phyloP scores from a whole-genome alignment of 2,113 vertebrate genomes.

The Salvator merianae region DNA sequence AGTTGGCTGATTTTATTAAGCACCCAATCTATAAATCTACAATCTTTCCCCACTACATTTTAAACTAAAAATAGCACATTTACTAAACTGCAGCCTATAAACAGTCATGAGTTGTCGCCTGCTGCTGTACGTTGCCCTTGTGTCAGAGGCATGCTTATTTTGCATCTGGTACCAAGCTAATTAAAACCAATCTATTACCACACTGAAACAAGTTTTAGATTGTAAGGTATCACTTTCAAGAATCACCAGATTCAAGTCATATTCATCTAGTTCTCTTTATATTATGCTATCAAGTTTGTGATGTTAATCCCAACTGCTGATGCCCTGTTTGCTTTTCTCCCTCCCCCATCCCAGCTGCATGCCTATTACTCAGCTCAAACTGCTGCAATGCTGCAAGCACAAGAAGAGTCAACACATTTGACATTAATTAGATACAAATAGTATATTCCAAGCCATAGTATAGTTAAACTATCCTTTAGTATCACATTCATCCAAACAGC shows the following conservation, averaged over 20 bases:
- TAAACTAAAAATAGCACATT: conserved; percentile 81
- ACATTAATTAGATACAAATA: conserved; percentile 20
- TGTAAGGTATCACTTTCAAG: neutral
- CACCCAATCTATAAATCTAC: conserved; percentile 60
- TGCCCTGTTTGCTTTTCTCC: conserved; percentile 20
- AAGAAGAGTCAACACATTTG: conserved; percentile 5
- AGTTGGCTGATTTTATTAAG: conserved; percentile 61
- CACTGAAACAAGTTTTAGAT: conserved; percentile 46
- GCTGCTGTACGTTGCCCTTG: conserved; percentile 72
- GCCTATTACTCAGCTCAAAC: conserved; percentile 39
- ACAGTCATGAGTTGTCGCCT: conserved; percentile 74
- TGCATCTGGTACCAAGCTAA: conserved; percentile 26
- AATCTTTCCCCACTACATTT: conserved; percentile 62
- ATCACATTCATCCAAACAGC: conserved; percentile 11
- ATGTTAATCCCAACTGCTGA: neutral
- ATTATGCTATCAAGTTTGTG: neutral
- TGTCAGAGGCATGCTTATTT: conserved; percentile 64
- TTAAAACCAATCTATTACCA: conserved; percentile 33
- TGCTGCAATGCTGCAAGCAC: conserved; percentile 24
- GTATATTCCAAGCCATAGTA: conserved; percentile 11
- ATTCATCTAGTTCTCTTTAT: conserved; percentile 6
- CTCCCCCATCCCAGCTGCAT: conserved; percentile 19
- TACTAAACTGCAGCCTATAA: conserved; percentile 75
- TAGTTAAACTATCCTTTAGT: conserved; percentile 18
- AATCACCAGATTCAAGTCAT: neutral